phyloP scores from a whole-genome alignment of 2,797 vertebrate species.

The Gadopsis bispinosus region DNA sequence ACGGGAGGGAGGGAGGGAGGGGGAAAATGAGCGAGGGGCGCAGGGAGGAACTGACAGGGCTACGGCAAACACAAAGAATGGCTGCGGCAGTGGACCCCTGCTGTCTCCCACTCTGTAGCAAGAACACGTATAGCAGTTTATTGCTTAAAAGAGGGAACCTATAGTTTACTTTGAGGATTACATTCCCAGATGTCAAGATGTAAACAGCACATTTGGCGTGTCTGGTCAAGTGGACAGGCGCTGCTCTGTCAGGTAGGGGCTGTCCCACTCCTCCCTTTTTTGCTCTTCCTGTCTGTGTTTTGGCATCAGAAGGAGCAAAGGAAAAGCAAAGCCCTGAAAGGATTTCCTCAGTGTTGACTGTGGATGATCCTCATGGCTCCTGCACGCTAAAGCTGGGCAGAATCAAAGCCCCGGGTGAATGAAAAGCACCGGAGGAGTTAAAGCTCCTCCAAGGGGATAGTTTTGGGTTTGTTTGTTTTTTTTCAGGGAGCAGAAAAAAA shows the following conservation, averaged over 20 bases:
- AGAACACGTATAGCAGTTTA: constrained; percentile 44
- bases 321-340: constrained; percentile 78
- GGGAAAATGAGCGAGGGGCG: constrained; percentile 33
- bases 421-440: constrained; percentile 62
- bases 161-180: constrained; percentile 44
- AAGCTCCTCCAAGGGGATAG: constrained; percentile 26
- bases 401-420: constrained; percentile 54
- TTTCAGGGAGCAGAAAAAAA: constrained; percentile 6
- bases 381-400: constrained; percentile 69
- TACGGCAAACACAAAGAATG: constrained; percentile 77
- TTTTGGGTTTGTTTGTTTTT: no score
- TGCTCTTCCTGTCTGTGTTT: constrained; percentile 77
- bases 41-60: constrained; percentile 75
- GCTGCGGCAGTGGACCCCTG: constrained; percentile 67
- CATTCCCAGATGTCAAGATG: constrained; percentile 27
- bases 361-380: constrained; percentile 81
- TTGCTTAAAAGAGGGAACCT: constrained; percentile 28
- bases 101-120: constrained; percentile 53
- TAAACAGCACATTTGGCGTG: constrained; percentile 29
- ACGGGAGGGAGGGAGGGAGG: constrained; percentile 10
- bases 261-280: constrained; percentile 34
- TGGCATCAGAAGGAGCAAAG: constrained; percentile 77
- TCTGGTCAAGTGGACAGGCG: constrained; percentile 57
- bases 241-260: constrained; percentile 64
- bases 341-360: constrained; percentile 81